Percentiles rank a stretch among this genome's conserved stretches.
These are phyloP conservation scores for Andrena fulva DNA, from an alignment of 2,888 invertebrate genomes.

Conservation along the genomic window DNA sequence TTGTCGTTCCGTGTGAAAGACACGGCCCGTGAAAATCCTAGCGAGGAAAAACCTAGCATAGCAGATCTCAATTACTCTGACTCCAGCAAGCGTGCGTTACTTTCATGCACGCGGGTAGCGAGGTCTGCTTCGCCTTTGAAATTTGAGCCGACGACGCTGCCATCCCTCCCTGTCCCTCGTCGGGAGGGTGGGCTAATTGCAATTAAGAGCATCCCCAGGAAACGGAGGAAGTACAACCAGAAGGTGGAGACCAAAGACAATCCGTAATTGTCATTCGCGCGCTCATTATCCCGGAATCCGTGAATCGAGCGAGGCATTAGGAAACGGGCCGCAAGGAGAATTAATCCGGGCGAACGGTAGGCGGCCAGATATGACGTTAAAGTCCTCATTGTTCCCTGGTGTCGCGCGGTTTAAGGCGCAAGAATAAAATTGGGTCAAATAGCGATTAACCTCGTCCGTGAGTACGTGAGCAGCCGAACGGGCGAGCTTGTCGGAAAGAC, in stretches of 20 bases:
- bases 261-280: slow-evolving; percentile 67
- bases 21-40: background rate
- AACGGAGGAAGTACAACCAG: slow-evolving; percentile 49
- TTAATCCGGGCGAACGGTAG: slow-evolving; percentile 52
- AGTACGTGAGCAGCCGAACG: slow-evolving; percentile 67
- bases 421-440: slow-evolving; percentile 83
- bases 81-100: slow-evolving; percentile 17
- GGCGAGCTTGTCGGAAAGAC: slow-evolving; percentile 68
- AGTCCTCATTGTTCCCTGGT: slow-evolving; percentile 80
- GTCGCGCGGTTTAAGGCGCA: slow-evolving; percentile 77
- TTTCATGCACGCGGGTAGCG: background rate
- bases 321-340: slow-evolving; percentile 45
- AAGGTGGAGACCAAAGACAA: slow-evolving; percentile 64
- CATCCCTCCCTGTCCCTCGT: background rate
- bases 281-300: slow-evolving; percentile 70
- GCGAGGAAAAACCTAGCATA: background rate
- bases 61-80: slow-evolving; percentile 2
- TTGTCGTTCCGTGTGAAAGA: background rate
- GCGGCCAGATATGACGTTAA: slow-evolving; percentile 72
- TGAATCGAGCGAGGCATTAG: slow-evolving; percentile 56
- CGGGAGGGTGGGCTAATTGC: slow-evolving; percentile 65
- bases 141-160: background rate
- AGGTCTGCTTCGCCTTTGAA: slow-evolving; percentile 13
- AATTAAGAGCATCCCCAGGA: slow-evolving; percentile 62
- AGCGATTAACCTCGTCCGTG: slow-evolving; percentile 82